phyloP scores from a whole-genome alignment of 2,113 vertebrate genomes.

The Probosciger aterrimus region DNA sequence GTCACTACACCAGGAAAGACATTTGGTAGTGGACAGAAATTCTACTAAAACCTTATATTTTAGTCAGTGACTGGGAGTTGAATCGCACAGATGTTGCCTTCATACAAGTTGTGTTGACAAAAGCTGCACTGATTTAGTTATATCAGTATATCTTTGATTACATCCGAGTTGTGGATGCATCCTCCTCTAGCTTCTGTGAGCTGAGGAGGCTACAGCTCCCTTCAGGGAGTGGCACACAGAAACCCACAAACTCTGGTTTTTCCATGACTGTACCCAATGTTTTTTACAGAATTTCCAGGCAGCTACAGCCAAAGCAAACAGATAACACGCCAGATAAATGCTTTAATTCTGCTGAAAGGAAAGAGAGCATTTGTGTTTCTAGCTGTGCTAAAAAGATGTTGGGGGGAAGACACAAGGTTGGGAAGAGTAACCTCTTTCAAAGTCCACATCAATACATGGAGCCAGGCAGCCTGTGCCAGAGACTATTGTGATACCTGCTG shows the following conservation, averaged over 20 bases:
- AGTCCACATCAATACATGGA: accelerated
- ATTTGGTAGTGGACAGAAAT: not conserved
- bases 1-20: not conserved
- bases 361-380: not conserved
- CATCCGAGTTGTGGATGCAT: not conserved
- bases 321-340: not conserved
- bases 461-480: not conserved
- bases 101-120: not conserved
- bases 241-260: not conserved
- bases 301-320: not conserved
- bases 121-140: not conserved
- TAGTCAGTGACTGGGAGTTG: accelerated
- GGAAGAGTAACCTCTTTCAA: not conserved
- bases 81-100: not conserved
- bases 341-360: not conserved
- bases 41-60: not conserved
- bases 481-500: not conserved
- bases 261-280: not conserved
- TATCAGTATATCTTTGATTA: not conserved
- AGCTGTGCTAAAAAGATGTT: not conserved
- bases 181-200: not conserved
- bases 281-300: not conserved
- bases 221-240: not conserved
- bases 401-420: not conserved
- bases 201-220: not conserved